A percentile compares a stretch with the other conserved stretches of the same genome.
These are phyloP conservation scores for Amphipyra tragopoginis DNA, from an alignment of 2,888 invertebrate species.

Conservation along the genomic window DNA sequence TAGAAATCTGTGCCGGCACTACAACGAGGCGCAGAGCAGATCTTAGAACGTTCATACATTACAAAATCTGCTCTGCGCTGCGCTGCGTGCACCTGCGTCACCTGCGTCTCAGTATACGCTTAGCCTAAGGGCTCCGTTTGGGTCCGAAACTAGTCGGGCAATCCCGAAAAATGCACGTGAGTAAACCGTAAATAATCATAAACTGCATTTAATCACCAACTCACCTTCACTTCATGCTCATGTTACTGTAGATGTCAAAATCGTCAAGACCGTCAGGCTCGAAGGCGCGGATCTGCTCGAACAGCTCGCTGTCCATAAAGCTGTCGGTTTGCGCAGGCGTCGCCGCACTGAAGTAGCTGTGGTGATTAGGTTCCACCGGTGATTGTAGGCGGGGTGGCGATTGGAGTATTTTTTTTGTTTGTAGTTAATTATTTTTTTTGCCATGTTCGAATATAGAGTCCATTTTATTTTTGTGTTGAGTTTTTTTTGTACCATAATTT, in stretches of 20 bases:
- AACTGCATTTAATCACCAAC: constrained; percentile 50
- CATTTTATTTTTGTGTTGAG: too few relatives aligned
- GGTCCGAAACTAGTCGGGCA: too few relatives aligned
- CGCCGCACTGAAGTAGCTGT: constrained; percentile 80
- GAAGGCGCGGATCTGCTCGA: constrained; percentile 83
- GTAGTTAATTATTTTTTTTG: not conserved
- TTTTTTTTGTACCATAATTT: too few relatives aligned
- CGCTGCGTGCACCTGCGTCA: too few relatives aligned
- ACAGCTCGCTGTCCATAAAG: constrained; percentile 84
- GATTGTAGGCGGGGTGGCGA: constrained; percentile 17
- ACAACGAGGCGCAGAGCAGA: too few relatives aligned
- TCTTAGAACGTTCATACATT: too few relatives aligned
- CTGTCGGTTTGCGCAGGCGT: constrained; percentile 81
- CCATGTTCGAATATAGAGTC: not conserved
- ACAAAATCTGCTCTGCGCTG: too few relatives aligned
- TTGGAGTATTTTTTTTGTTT: constrained; percentile 13
- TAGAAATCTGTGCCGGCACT: too few relatives aligned
- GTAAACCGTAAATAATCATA: too few relatives aligned
- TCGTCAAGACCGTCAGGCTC: constrained; percentile 82
- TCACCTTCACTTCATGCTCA: constrained; percentile 81
- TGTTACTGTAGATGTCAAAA: constrained; percentile 79
- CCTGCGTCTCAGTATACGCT: too few relatives aligned
- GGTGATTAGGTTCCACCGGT: constrained; percentile 5
- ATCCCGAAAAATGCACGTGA: too few relatives aligned
- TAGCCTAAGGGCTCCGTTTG: too few relatives aligned